Percentiles rank a stretch among this genome's conserved stretches.
Conservation (phyloP, 2,113 vertebrate species). For the Chrysochloris asiatica region DNA sequence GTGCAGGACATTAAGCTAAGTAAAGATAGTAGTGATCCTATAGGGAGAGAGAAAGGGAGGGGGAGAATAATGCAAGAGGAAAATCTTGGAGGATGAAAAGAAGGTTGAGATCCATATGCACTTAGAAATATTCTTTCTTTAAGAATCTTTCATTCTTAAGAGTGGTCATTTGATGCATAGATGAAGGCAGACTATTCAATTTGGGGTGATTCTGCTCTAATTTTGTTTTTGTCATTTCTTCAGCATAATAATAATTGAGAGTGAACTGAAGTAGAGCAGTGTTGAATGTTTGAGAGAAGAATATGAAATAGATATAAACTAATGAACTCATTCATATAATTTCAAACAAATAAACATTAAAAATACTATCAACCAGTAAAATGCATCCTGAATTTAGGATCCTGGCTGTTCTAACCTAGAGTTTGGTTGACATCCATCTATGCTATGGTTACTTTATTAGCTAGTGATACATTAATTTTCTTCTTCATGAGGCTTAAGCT, state of each 20-base stretch:
- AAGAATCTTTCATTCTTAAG: neutral
- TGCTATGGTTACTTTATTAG: neutral
- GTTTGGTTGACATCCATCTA: neutral
- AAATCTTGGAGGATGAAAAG: neutral
- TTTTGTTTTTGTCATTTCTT: neutral
- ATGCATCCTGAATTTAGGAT: neutral
- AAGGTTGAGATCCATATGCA: neutral
- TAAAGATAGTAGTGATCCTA: neutral
- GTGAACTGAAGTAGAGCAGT: neutral
- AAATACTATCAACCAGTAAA: neutral
- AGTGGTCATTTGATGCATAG: neutral
- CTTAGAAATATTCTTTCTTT: neutral
- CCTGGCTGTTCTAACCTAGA: neutral
- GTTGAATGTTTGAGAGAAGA: neutral
- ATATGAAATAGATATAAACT: neutral
- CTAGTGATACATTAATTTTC: slow-evolving; percentile 8
- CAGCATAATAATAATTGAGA: neutral
- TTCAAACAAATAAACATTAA: too few relatives aligned
- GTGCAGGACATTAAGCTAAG: neutral
- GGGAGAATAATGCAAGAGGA: neutral
- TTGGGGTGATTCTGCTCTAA: neutral
- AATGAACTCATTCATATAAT: neutral
- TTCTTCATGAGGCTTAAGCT: neutral
- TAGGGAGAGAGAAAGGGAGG: neutral
- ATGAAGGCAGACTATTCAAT: neutral